Evolutionary conservation across 2,888 invertebrate genomes (phyloP).

Genomic region (Sphecodes monilicornis): DNA sequence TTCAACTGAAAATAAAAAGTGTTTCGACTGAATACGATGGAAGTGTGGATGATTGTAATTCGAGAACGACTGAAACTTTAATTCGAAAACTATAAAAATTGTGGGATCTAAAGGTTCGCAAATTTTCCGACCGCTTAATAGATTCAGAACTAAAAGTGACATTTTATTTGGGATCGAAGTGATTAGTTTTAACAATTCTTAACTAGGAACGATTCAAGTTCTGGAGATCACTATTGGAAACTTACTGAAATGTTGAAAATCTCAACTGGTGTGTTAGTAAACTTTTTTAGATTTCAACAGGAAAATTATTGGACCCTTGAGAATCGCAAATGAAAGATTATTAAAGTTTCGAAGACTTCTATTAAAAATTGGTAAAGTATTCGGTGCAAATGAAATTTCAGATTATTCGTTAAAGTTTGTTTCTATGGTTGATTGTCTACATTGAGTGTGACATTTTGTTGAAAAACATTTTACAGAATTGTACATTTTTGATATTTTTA

Average conservation of each 20-base stretch:
- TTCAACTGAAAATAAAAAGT: background rate
- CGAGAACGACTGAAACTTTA: background rate
- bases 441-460: no score
- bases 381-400: no score
- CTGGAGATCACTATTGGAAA: background rate
- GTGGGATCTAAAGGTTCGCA: background rate
- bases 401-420: no score
- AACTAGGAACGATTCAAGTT: no score
- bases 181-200: background rate
- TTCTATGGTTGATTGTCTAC: no score
- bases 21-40: background rate
- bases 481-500: no score
- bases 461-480: no score
- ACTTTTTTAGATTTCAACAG: background rate
- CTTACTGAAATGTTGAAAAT: no score
- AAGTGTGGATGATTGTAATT: background rate
- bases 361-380: background rate
- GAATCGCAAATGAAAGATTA: background rate
- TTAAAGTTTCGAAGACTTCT: background rate
- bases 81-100: background rate
- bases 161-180: background rate
- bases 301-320: background rate
- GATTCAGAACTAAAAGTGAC: background rate
- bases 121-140: background rate
- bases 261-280: no score